Evolutionary conservation across 2,113 vertebrate species (phyloP), one percentile per base, ranked within the genome.

Genomic region (Heloderma charlesbogerti): DNA sequence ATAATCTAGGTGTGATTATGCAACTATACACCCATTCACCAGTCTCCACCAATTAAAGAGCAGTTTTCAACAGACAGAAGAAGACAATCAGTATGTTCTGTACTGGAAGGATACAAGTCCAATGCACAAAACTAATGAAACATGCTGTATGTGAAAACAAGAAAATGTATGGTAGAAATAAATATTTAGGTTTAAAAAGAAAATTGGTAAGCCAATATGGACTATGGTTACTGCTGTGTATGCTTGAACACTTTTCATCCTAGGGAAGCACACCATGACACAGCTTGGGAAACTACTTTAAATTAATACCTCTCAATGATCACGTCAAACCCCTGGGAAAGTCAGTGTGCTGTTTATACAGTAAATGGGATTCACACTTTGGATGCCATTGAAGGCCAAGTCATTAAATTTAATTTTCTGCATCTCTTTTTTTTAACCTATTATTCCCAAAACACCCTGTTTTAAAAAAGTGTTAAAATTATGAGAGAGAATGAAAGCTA

Each of bases 381-480:
- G 43, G 71, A 37, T 15, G 66, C 29, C 6, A 37, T 3, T 1
- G 83, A 86, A 90, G 66, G 18, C 86, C 66, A 43, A n/a, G 81
- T 78, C 43, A 88, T 82, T 71, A 91, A 71, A n/a, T 57, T 88
- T 74, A 91, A 91, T 88, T 66, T 91, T 87, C 78, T 5, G 15
- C 48, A 13, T 85, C 60, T 78, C 45, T 90, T 60, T 77, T 69
- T 72, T 75, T 27, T 2, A 45, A 85, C 7, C 29, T 51, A 81
- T 81, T 18, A 66, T n/a, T 27, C 20, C 31, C n/a, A 82, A 54
- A 0, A n/a, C 48, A 85, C 29, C 60, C 60, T 89, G 77, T 92
- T 83, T 94, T 90, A n/a, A 89, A 93, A 54, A 69, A n/a, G 48
- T 90, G 84, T 92, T 88, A 71, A 92, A 80, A 91, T 86, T 77